Evolutionary conservation across 2,888 invertebrate genomes (phyloP).

Genomic region (Diachrysia chrysitis): DNA sequence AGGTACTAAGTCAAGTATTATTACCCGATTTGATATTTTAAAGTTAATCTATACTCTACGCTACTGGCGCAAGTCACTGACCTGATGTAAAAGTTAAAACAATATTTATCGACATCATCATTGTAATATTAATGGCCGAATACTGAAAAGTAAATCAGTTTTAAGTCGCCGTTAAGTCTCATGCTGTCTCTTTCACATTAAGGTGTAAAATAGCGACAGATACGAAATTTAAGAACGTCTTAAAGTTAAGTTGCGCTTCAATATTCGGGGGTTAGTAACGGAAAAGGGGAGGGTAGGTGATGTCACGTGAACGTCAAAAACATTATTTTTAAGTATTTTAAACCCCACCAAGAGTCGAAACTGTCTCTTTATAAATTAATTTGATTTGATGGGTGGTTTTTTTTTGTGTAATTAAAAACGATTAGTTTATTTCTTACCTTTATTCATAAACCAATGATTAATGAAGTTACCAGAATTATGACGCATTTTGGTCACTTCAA

Average conservation of each 20-base stretch:
- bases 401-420: neutral
- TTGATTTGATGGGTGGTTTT: neutral
- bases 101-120: constrained; percentile 19
- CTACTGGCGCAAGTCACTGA: neutral
- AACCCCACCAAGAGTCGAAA: neutral
- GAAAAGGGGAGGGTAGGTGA: constrained; percentile 12
- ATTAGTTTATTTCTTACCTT: neutral
- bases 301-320: neutral
- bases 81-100: neutral
- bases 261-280: no score
- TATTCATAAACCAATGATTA: neutral
- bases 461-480: neutral
- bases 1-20: no score
- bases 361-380: neutral
- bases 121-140: constrained; percentile 1
- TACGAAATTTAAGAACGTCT: no score
- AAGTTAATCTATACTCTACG: no score
- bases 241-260: no score
- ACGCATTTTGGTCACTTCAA: no score
- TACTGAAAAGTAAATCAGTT: no score
- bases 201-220: no score
- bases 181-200: no score
- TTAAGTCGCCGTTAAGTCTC: no score
- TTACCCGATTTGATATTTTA: no score
- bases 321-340: constrained; percentile 3